A percentile compares a stretch with the other conserved stretches of the same genome.
These are phyloP conservation scores for Hippoglossus stenolepis DNA, from an alignment of 2,113 vertebrate genomes.

Conservation along the genomic window DNA sequence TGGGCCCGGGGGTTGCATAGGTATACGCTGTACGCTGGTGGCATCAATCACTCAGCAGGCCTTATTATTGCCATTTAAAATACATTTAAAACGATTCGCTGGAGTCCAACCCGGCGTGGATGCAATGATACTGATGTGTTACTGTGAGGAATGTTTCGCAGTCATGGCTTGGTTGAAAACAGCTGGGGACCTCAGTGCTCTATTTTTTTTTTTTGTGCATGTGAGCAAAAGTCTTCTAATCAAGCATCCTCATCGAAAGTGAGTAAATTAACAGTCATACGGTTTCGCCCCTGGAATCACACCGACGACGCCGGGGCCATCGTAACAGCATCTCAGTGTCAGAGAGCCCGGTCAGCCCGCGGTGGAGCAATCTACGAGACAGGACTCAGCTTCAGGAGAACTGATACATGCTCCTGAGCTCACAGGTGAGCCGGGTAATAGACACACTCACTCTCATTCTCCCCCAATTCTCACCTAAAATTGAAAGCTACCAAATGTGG, in stretches of 20 bases:
- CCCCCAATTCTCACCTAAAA: conserved; percentile 80
- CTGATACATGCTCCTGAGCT: conserved; percentile 57
- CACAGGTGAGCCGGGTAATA: conserved; percentile 77
- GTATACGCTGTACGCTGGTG: conserved; percentile 73
- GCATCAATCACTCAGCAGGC: conserved; percentile 83
- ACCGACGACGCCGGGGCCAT: conserved; percentile 8
- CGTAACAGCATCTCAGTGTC: conserved; percentile 36
- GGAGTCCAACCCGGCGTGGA: conserved; percentile 53
- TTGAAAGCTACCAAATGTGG: conserved; percentile 76
- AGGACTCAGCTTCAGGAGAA: conserved; percentile 34
- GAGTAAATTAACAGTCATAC: not conserved
- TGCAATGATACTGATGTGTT: conserved; percentile 48
- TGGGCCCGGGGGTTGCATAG: conserved; percentile 78
- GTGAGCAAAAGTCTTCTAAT: conserved; percentile 25
- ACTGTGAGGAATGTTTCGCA: conserved; percentile 46
- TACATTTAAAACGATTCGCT: conserved; percentile 75
- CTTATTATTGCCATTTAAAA: conserved; percentile 82
- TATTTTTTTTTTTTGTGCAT: not conserved
- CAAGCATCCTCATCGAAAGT: conserved; percentile 21
- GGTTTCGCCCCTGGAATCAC: conserved; percentile 2
- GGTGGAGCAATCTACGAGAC: conserved; percentile 44
- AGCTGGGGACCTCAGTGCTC: conserved; percentile 23
- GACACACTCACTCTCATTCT: conserved; percentile 79
- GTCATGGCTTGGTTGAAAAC: conserved; percentile 5
- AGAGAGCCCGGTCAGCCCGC: conserved; percentile 24